Percentiles rank a stretch among this genome's conserved stretches.
phyloP scores from a whole-genome alignment of 2,797 vertebrate genomes.

The Argya squamiceps region DNA sequence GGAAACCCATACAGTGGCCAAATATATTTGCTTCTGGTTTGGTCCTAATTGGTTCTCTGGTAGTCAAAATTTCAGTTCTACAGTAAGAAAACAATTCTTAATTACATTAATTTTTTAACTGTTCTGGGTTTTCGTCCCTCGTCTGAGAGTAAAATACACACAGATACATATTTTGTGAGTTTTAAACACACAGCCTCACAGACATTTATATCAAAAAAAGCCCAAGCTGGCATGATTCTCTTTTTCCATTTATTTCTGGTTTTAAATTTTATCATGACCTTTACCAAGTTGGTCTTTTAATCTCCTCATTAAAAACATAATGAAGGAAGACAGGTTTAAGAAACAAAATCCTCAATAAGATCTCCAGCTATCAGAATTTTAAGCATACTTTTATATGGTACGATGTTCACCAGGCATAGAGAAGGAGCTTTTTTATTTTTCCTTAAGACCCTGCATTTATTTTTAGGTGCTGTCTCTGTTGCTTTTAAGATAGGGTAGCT shows the following conservation, averaged over 20 bases:
- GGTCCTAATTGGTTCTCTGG: not conserved
- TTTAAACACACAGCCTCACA: not conserved
- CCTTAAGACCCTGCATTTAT: not conserved
- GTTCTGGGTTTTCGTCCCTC: not conserved
- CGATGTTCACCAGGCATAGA: not conserved
- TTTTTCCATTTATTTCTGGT: not conserved
- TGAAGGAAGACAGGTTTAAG: not conserved
- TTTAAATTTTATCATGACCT: not conserved
- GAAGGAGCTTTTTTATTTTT: not conserved
- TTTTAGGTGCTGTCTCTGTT: not conserved
- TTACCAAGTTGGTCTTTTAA: not conserved
- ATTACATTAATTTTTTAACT: rapidly evolving
- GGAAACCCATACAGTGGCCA: not conserved
- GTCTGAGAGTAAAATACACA: not conserved
- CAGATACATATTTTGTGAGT: not conserved
- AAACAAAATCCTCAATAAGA: not conserved
- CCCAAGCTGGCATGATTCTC: not conserved
- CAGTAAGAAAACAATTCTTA: not conserved
- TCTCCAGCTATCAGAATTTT: not conserved
- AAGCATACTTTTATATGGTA: not conserved
- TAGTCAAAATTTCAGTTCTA: not conserved
- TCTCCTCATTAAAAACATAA: not conserved
- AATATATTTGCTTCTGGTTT: not conserved
- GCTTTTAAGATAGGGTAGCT: not conserved
- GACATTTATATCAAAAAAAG: not conserved